Percentiles rank a stretch among this genome's conserved stretches.
These are phyloP conservation scores for Nixonia krombeini DNA, from an alignment of 1,140 invertebrate species.

Conservation along the genomic window DNA sequence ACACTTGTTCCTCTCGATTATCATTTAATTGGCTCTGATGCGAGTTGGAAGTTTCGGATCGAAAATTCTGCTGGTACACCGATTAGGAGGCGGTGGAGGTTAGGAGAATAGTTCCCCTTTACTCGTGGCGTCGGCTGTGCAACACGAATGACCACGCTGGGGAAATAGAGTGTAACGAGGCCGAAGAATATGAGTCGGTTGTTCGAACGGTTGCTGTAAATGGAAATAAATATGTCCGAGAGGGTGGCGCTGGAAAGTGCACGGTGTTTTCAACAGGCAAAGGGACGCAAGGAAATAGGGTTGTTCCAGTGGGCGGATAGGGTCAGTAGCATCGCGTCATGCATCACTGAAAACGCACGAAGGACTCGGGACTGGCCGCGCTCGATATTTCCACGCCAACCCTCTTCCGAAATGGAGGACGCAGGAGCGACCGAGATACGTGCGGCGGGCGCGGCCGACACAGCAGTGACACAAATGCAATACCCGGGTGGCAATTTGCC, in stretches of 20 bases:
- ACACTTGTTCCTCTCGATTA: no score
- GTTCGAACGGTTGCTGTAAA: conserved; percentile 43
- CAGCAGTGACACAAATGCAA: conserved; percentile 16
- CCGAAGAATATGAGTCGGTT: neutral
- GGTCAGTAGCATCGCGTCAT: conserved; percentile 54
- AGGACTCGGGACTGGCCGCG: conserved; percentile 27
- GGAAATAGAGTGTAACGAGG: neutral
- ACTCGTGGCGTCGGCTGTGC: neutral
- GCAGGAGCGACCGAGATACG: conserved; percentile 9
- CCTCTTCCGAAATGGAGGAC: conserved; percentile 8
- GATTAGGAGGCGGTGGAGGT: no score
- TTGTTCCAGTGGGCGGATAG: conserved; percentile 51
- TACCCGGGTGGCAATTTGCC: neutral
- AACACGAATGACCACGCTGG: neutral
- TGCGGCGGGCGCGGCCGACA: conserved; percentile 5
- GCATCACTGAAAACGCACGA: conserved; percentile 49
- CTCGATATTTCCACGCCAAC: conserved; percentile 40
- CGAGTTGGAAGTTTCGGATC: no score
- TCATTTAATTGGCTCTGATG: no score
- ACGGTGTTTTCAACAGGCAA: no score
- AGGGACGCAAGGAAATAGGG: conserved; percentile 25
- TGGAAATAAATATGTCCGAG: conserved; percentile 51
- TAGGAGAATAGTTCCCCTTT: no score
- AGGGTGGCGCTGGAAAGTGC: conserved; percentile 18
- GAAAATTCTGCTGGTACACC: no score